Evolutionary conservation across 2,888 invertebrate genomes (phyloP).

Genomic region (Cepaea hortensis): DNA sequence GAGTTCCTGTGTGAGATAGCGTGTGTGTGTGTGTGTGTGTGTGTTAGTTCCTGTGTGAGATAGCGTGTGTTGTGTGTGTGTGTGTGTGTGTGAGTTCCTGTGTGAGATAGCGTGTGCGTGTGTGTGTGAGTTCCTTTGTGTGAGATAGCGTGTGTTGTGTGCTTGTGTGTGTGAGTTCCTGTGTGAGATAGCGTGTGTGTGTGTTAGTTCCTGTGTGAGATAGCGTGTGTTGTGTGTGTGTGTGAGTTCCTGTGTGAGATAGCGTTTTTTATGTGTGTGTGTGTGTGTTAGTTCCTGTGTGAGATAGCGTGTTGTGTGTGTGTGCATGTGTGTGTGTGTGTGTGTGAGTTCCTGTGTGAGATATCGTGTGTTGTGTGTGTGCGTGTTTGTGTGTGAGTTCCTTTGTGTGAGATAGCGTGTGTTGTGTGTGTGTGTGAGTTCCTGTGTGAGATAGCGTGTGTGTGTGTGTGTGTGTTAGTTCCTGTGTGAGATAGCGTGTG

Average conservation of each 20-base stretch:
- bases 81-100: not conserved
- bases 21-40: not conserved
- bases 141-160: not conserved
- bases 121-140: not conserved
- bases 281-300: not conserved
- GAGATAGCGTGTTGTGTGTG: not conserved
- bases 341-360: not conserved
- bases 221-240: not conserved
- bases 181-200: too few relatives aligned
- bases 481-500: not conserved
- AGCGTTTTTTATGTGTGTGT: too few relatives aligned
- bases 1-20: not conserved
- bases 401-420: not conserved
- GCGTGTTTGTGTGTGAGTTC: not conserved
- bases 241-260: too few relatives aligned
- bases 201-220: not conserved
- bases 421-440: not conserved
- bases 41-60: too few relatives aligned
- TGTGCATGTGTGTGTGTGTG: not conserved
- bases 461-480: not conserved
- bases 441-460: not conserved
- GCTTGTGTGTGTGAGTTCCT: not conserved
- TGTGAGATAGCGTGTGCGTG: not conserved
- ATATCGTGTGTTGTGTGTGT: not conserved
- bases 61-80: not conserved